Percentiles rank a stretch among this genome's conserved stretches.
These are phyloP conservation scores for Tyrannus savana DNA, from an alignment of 2,113 vertebrate genomes.

Conservation along the genomic window DNA sequence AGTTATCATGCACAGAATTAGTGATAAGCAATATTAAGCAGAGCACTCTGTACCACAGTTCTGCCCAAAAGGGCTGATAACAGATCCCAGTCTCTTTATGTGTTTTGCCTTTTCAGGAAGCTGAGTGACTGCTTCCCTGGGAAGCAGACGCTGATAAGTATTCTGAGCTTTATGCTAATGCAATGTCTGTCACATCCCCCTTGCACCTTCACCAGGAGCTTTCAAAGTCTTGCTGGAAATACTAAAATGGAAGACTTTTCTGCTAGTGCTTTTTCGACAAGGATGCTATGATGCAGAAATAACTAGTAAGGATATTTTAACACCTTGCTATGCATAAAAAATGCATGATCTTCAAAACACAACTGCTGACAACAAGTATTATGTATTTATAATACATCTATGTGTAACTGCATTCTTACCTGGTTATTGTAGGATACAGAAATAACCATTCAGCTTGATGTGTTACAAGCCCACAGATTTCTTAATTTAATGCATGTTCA, in stretches of 20 bases:
- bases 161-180: slow-evolving; percentile 25
- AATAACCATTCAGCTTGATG: not conserved
- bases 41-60: not conserved
- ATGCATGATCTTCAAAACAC: not conserved
- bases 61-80: slow-evolving; percentile 34
- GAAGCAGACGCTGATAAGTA: slow-evolving; percentile 9
- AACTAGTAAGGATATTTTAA: slow-evolving; percentile 17
- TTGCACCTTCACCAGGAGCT: not conserved
- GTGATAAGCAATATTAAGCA: slow-evolving; percentile 50
- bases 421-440: not conserved
- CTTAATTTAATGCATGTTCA: not conserved
- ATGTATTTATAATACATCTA: not conserved
- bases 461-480: not conserved
- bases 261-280: not conserved
- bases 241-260: slow-evolving; percentile 11
- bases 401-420: slow-evolving; percentile 25
- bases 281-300: not conserved
- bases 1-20: slow-evolving; percentile 56
- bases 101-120: not conserved
- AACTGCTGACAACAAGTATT: not conserved
- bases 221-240: not conserved
- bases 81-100: not conserved
- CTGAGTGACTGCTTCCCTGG: slow-evolving; percentile 4
- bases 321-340: not conserved
- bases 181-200: slow-evolving; percentile 33